These are phyloP conservation scores for Thymallus thymallus DNA, from an alignment of 2,113 vertebrate species.

Conservation along the genomic window DNA sequence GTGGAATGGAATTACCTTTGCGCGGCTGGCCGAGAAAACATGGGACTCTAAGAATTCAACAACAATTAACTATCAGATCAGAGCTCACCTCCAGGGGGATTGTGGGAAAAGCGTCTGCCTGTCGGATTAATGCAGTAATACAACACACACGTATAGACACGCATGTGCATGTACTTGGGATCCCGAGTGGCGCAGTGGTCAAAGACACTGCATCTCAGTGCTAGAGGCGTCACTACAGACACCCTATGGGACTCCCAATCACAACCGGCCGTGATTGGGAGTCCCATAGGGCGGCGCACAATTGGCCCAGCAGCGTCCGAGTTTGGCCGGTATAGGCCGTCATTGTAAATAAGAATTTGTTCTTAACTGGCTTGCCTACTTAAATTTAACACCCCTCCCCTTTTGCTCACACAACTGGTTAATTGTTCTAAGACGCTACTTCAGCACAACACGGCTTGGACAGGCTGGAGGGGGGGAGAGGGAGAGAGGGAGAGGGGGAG, in stretches of 20 bases:
- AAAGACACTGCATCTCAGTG: too few relatives aligned
- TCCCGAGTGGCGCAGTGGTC: too few relatives aligned
- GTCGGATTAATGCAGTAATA: neutral
- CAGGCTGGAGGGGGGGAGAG: neutral
- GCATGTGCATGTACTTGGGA: neutral
- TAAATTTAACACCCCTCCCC: too few relatives aligned
- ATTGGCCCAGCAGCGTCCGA: too few relatives aligned
- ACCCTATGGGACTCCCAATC: too few relatives aligned
- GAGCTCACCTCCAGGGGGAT: neutral
- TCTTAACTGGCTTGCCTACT: too few relatives aligned
- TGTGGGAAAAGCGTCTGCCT: neutral
- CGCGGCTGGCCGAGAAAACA: neutral
- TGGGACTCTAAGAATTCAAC: neutral
- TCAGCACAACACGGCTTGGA: neutral
- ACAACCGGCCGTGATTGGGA: too few relatives aligned
- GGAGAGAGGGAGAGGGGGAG: neutral
- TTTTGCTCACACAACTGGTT: neutral
- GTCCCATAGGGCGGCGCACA: too few relatives aligned
- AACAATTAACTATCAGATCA: neutral
- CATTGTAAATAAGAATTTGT: too few relatives aligned
- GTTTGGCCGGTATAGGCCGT: too few relatives aligned
- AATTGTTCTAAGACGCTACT: constrained; percentile 6
- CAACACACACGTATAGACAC: neutral
- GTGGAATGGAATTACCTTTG: neutral
- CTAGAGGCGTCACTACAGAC: too few relatives aligned